phyloP scores from a whole-genome alignment of 2,797 vertebrate genomes.

The Thamnophis elegans region DNA sequence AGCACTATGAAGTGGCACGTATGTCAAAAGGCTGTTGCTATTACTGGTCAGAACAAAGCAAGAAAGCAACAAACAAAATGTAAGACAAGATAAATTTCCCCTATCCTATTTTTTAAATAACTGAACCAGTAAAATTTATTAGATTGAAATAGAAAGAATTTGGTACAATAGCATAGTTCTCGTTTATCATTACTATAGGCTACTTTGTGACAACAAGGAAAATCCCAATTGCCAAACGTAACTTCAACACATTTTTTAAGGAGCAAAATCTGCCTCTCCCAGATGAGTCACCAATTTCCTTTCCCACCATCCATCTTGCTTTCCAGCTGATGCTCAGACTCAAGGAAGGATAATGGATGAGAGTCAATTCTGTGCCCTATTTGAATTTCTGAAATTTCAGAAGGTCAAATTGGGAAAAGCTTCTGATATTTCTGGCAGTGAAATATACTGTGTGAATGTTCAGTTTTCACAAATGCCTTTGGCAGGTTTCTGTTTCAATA shows the following conservation, averaged over 20 bases:
- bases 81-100: not conserved
- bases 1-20: not conserved
- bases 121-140: not conserved
- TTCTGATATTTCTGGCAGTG: conserved; percentile 28
- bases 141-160: not conserved
- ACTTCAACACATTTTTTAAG: conserved; percentile 55
- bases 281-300: conserved; percentile 42
- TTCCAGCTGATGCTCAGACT: conserved; percentile 32
- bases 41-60: not conserved
- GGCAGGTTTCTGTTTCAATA: not conserved
- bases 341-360: conserved; percentile 31
- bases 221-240: conserved; percentile 44
- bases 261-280: conserved; percentile 38
- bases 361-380: conserved; percentile 41
- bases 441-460: conserved; percentile 28
- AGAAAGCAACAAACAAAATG: not conserved
- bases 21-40: not conserved
- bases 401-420: conserved; percentile 52
- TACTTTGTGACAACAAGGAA: conserved; percentile 48
- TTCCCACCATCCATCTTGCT: conserved; percentile 44
- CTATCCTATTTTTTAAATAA: conserved; percentile 1
- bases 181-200: conserved; percentile 1
- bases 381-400: conserved; percentile 34
- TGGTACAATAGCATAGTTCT: not conserved
- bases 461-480: conserved; percentile 19